Evolutionary conservation across 1,140 invertebrate genomes (phyloP).

Genomic region (Amphibalanus amphitrite): DNA sequence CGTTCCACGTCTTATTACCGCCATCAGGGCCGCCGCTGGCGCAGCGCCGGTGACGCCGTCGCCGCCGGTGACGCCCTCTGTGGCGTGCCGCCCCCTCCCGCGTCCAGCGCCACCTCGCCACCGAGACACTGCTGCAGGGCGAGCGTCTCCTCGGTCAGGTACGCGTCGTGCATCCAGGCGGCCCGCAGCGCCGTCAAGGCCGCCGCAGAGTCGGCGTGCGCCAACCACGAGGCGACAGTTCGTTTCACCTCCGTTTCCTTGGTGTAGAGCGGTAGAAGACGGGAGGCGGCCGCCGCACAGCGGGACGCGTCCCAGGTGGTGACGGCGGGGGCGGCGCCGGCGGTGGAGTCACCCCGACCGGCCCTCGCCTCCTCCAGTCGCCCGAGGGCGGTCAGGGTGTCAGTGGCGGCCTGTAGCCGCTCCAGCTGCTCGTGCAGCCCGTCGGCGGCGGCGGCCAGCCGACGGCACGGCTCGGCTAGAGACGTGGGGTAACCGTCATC

Average conservation of each 20-base stretch:
- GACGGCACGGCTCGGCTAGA: not conserved
- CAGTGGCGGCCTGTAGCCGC: not conserved
- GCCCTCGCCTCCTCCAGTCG: not conserved
- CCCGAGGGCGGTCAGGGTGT: not conserved
- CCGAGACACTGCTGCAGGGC: not conserved
- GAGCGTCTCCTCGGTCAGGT: not conserved
- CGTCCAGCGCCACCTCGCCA: not conserved
- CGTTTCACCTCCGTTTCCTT: not conserved
- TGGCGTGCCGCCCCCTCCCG: not conserved
- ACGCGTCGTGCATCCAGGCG: conserved; percentile 2
- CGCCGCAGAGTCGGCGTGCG: not conserved
- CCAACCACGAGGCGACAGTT: not conserved
- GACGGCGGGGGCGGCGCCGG: not conserved
- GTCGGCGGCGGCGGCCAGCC: not conserved
- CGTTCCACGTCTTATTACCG: too few relatives aligned
- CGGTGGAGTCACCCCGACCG: not conserved
- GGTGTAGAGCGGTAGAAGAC: not conserved
- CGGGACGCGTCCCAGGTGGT: not conserved
- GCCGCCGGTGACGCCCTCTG: not conserved
- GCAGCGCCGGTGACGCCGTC: not conserved
- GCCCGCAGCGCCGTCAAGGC: not conserved
- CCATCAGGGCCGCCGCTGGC: not conserved
- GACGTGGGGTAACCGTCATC: not conserved
- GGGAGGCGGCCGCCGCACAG: not conserved
- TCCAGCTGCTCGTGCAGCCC: not conserved